These are phyloP conservation scores for Buceros bicornis DNA, from an alignment of 2,797 vertebrate species.

Conservation along the genomic window DNA sequence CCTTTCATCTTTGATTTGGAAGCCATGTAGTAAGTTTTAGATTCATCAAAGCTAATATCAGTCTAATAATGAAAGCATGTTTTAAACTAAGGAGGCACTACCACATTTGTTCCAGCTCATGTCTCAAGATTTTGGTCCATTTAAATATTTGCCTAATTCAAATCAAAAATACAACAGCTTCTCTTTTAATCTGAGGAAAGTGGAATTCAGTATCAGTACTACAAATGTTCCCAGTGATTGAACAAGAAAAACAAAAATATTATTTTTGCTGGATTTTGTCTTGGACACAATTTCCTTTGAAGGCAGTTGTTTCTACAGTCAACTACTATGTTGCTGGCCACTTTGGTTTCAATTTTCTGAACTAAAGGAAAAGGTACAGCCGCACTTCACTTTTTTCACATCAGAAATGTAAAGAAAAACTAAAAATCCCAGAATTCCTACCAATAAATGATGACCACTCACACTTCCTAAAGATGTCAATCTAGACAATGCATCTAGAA, in stretches of 20 bases:
- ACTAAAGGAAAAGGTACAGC: not conserved
- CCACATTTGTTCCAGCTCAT: conserved; percentile 27
- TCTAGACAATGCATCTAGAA: not conserved
- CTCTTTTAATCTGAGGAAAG: not conserved
- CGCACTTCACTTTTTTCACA: not conserved
- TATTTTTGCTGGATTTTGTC: not conserved
- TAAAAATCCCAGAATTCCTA: not conserved
- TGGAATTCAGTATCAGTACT: not conserved
- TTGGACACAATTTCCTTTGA: not conserved
- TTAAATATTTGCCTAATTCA: conserved; percentile 40
- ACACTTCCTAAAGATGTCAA: not conserved
- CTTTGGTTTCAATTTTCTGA: not conserved
- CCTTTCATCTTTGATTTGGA: conserved; percentile 74
- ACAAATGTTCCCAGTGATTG: not conserved
- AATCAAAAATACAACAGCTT: conserved; percentile 23
- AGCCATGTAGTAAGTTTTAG: conserved; percentile 69
- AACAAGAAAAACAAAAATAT: not conserved
- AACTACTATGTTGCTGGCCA: not conserved
- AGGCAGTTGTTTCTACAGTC: not conserved
- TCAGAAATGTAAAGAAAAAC: not conserved
- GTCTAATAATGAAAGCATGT: conserved; percentile 56
- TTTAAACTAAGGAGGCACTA: conserved; percentile 58
- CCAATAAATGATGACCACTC: not conserved
- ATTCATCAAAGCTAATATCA: conserved; percentile 73
- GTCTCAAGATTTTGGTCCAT: not conserved